These are phyloP conservation scores for Saccopteryx bilineata DNA, from an alignment of 2,113 vertebrate species.

Conservation along the genomic window DNA sequence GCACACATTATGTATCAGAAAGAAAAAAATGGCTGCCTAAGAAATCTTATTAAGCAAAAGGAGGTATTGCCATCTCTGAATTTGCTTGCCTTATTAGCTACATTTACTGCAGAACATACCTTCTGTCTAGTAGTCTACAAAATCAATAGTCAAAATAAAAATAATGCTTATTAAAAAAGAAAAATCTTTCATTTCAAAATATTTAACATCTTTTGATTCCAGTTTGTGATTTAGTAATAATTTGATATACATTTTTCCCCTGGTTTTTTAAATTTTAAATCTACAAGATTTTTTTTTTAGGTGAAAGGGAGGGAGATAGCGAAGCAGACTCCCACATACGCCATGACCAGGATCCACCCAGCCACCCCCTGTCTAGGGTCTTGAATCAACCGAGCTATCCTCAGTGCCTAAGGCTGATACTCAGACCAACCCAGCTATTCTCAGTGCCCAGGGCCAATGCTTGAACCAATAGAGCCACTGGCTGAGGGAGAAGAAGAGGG, in stretches of 20 bases:
- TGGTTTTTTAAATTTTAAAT: slow-evolving; percentile 22
- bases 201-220: slow-evolving; percentile 49
- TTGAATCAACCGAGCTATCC: too few species aligned
- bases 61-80: not conserved
- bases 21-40: not conserved
- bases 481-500: too few species aligned
- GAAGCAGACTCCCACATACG: too few species aligned
- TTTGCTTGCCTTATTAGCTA: not conserved
- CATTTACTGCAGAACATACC: not conserved
- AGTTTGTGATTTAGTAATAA: slow-evolving; percentile 39
- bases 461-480: too few species aligned
- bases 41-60: not conserved
- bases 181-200: slow-evolving; percentile 33
- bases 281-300: not conserved
- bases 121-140: not conserved
- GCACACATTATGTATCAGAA: not conserved
- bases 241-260: not conserved
- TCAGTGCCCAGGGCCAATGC: too few species aligned
- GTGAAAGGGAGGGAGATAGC: too few species aligned
- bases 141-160: slow-evolving; percentile 29
- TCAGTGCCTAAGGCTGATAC: too few species aligned
- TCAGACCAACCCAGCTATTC: too few species aligned
- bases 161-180: not conserved
- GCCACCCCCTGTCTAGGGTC: too few species aligned
- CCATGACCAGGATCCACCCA: too few species aligned